Base-by-base conservation (phyloP, 2,113 vertebrate genomes). In the Erpornis zantholeuca region DNA sequence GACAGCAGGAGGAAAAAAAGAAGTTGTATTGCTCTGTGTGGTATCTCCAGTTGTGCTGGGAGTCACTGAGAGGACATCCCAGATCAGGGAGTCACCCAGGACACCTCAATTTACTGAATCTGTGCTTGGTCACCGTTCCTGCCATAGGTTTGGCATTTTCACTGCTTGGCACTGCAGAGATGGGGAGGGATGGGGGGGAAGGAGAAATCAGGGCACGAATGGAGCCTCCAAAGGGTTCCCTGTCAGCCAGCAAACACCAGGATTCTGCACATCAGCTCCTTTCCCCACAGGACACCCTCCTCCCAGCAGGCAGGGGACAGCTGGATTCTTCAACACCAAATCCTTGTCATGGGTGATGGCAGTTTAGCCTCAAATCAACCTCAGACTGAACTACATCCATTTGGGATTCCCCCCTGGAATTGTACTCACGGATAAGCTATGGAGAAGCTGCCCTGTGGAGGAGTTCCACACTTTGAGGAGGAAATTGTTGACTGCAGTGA, bases 381-480 rank as follows among this genome's bases (percentile, higher is more conserved):
- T 27, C 82, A 59, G 65, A 69, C 53, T 33, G 29, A 75, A 6
- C 22, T 12, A 7, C 1, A 82, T 28, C 21, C 49, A 23, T 21
- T 10, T 40, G 68, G 42, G 65, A 79, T 25, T 13, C 12, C 33
- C 60, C 42, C 11, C 22, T 69, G 16, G 38, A 44, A 33, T 3
- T 82, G 79, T 95, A 99, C 99, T 98, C 97, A 99, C 99, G 44
- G 98, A 98, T 92, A 99, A 98, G 63, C 98, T 98, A 57, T 99
- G 99, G 86, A 99, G 98, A 94, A 99, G 98, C 96, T 99, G 98
- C 56, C 99, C 99, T 18, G 98, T 98, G 65, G 97, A 88, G 0
- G 99, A 98, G 94, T 98, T 98, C 99, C 99, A 99, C 68, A 99
- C 99, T 98, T 99, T 99, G 89, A 99, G 98, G 88, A 99, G 98